phyloP scores from a whole-genome alignment of 2,888 invertebrate genomes.

The Listrodromus nycthemerus region DNA sequence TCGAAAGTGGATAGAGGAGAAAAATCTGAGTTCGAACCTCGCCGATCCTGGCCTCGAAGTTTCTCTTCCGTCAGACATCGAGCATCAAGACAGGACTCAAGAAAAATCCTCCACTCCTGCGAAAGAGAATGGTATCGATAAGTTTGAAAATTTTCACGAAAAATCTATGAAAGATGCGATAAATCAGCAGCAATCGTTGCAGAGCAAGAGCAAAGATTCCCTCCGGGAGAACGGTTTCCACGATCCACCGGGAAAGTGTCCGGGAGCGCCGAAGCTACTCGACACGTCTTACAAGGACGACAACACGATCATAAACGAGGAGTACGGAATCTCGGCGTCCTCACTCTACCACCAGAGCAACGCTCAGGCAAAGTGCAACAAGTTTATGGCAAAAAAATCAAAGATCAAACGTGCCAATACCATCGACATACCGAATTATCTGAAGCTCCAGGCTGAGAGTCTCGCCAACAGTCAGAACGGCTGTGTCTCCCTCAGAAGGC shows the following conservation, averaged over 20 bases:
- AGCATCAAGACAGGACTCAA: constrained; percentile 4
- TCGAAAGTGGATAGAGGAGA: constrained; percentile 90
- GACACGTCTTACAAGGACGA: constrained; percentile 66
- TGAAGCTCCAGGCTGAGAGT: constrained; percentile 81
- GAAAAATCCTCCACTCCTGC: constrained; percentile 18
- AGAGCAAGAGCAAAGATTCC: constrained; percentile 72
- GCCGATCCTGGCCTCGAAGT: constrained; percentile 7
- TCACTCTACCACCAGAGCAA: constrained; percentile 68
- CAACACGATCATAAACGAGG: constrained; percentile 56
- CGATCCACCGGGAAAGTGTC: constrained; percentile 55
- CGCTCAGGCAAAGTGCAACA: constrained; percentile 72
- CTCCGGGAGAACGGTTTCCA: constrained; percentile 33
- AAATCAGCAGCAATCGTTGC: constrained; percentile 81
- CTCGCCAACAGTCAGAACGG: constrained; percentile 73
- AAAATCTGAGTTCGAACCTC: constrained; percentile 63
- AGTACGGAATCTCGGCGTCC: constrained; percentile 58
- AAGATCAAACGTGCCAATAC: constrained; percentile 96
- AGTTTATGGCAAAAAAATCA: constrained; percentile 88
- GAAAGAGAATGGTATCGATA: constrained; percentile 29
- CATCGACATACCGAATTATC: constrained; percentile 92
- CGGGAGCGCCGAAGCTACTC: not conserved
- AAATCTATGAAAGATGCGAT: constrained; percentile 82
- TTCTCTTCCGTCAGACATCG: not conserved
- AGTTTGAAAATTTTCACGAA: constrained; percentile 71
- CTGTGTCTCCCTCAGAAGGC: constrained; percentile 86